Percentiles rank a stretch among this genome's conserved stretches.
These are phyloP conservation scores for Drosophila lini DNA, from an alignment of 1,140 invertebrate species.

Conservation along the genomic window DNA sequence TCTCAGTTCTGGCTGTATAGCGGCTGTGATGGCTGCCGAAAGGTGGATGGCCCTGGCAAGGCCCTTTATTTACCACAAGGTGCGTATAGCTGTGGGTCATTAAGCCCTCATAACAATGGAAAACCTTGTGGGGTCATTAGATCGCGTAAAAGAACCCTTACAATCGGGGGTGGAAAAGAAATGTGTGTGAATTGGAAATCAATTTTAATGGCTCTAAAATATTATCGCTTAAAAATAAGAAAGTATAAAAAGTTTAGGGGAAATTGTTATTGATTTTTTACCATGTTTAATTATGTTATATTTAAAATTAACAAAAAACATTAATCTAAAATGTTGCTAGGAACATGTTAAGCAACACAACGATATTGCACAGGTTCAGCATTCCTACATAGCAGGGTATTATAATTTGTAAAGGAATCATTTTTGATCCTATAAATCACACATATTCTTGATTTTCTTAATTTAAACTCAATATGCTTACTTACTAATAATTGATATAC, in stretches of 20 bases:
- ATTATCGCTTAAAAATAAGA: neutral
- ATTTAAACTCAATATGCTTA: too few species aligned
- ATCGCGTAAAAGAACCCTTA: neutral
- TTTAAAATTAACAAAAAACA: neutral
- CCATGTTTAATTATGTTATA: neutral
- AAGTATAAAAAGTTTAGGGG: neutral
- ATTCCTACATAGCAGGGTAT: too few species aligned
- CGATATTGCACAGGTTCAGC: too few species aligned
- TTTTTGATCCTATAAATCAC: too few species aligned
- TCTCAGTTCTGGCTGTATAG: constrained; percentile 93
- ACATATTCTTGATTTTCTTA: too few species aligned
- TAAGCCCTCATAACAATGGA: neutral
- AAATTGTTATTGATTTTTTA: neutral
- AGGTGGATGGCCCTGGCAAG: constrained; percentile 93
- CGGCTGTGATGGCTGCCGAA: constrained; percentile 94
- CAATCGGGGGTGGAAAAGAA: neutral
- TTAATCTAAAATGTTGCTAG: neutral
- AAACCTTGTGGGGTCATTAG: neutral
- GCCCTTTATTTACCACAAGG: constrained; percentile 95
- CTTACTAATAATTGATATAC: too few species aligned
- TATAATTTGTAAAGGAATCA: too few species aligned
- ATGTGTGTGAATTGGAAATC: neutral
- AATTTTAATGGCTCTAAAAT: neutral
- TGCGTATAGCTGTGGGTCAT: constrained; percentile 78
- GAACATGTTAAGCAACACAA: neutral